Evolutionary conservation across 1,140 invertebrate species (phyloP), one percentile per base, ranked within the genome.

Genomic region (Cylas formicarius): DNA sequence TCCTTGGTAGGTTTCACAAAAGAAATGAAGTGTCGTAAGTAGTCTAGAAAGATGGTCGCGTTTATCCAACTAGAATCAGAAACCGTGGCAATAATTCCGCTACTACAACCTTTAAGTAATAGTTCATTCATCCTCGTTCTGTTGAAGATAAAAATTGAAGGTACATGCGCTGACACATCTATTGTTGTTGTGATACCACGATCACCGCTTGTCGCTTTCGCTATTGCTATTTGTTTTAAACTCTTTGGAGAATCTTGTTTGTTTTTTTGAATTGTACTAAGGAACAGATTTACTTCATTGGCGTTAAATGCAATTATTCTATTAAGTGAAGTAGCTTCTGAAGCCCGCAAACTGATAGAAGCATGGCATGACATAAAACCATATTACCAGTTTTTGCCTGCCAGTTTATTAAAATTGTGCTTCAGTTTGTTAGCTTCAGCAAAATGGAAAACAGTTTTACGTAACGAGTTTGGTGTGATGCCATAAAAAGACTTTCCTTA

Each of bases 61-160:
- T 49, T 49, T 23, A 49, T 49, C 44, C 44, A 49, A 22, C 44
- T 33, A 21, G 47, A 49, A 36, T 49, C 44, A 27, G 44, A 44
- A 42, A 46, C 44, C n/a, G 44, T 42, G 9, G 21, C 44, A 27
- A 46, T 44, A 4, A 32, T 45, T 9, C 16, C 21, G 36, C 22
- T 13, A 17, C 36, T 49, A 37, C 47, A 34, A 6, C 38, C 47
- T 50, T 51, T 33, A 13, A 51, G 1, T 38, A 49, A 24, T 32
- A 51, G 19, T 28, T 41, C 8, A 18, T 43, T 51, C 47, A 50
- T 49, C 17, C 47, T 27, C 22, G 46, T 53, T 19, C 36, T 55
- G 42, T 48, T 48, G 38, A 57, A 49, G 18, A 49, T 50, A 22
- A 49, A 32, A 13, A 48, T 37, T 7, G 47, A 45, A 18, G 47